These are phyloP conservation scores for Neostethus bicornis DNA, from an alignment of 2,797 vertebrate species.

Conservation along the genomic window DNA sequence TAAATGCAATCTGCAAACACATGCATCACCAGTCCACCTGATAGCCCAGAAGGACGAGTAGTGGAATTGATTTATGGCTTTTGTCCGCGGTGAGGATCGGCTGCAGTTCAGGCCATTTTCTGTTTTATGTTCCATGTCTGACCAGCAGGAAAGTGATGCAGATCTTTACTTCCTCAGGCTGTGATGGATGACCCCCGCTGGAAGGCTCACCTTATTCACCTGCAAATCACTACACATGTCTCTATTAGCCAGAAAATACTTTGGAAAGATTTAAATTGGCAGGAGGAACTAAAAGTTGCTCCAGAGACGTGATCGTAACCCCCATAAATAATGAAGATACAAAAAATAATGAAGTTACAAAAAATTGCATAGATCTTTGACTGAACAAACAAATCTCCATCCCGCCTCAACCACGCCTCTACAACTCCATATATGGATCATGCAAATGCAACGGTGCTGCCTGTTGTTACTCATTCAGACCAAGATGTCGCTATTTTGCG, in stretches of 20 bases:
- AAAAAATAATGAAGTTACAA: no score
- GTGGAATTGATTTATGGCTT: constrained; percentile 63
- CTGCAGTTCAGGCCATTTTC: constrained; percentile 55
- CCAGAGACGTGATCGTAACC: no score
- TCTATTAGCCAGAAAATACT: constrained; percentile 3
- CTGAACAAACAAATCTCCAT: no score
- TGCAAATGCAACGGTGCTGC: no score
- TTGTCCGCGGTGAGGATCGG: constrained; percentile 60
- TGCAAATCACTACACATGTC: constrained; percentile 24
- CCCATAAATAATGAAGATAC: no score
- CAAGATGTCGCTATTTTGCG: no score
- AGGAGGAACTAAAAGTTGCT: background rate
- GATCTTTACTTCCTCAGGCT: constrained; percentile 32
- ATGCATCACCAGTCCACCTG: constrained; percentile 41
- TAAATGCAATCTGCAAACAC: constrained; percentile 52
- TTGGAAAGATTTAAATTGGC: constrained; percentile 1
- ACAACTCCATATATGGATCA: no score
- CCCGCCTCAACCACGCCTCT: no score
- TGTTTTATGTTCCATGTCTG: constrained; percentile 44
- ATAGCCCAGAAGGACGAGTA: constrained; percentile 57
- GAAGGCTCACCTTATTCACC: constrained; percentile 15
- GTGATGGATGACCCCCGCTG: constrained; percentile 25
- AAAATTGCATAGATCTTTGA: no score
- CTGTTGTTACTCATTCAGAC: no score
- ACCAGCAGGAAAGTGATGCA: constrained; percentile 38